Conservation (phyloP, 2,113 vertebrate species). For the Apistogramma diplotaenia region DNA sequence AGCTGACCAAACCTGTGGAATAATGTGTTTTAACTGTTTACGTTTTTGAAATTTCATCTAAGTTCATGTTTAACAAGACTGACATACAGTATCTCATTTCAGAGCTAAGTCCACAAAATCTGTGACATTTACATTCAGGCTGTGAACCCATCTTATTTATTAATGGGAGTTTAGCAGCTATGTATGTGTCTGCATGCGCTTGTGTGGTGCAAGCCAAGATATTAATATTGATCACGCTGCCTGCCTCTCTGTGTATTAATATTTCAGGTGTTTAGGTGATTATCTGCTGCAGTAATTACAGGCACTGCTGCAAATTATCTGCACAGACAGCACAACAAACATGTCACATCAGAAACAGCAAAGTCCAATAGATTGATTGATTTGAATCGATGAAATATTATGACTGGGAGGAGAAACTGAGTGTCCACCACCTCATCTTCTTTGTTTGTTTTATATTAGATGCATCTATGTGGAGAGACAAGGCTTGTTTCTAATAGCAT, state of each 20-base stretch:
- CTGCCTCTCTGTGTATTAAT: conserved; percentile 66
- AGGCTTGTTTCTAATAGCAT: conserved; percentile 1
- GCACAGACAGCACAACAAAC: conserved; percentile 34
- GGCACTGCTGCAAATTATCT: conserved; percentile 42
- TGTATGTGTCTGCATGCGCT: conserved; percentile 16
- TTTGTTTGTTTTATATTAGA: neutral
- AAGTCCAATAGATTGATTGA: neutral
- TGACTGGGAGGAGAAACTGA: neutral
- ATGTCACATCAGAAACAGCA: neutral
- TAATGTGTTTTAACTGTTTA: neutral
- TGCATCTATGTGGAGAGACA: neutral
- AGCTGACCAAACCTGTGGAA: neutral
- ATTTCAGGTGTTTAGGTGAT: conserved; percentile 70
- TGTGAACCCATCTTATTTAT: conserved; percentile 67
- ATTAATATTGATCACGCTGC: conserved; percentile 72
- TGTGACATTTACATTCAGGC: conserved; percentile 53
- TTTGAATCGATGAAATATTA: neutral
- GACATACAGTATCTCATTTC: conserved; percentile 24
- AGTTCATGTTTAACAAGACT: neutral
- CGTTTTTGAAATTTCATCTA: neutral
- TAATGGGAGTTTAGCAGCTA: conserved; percentile 49
- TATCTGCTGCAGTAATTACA: conserved; percentile 55
- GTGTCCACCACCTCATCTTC: neutral
- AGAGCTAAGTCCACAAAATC: conserved; percentile 27
- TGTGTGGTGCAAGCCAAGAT: conserved; percentile 18